Conservation (phyloP, 2,888 invertebrate species). For the Lasioglossum pauxillum region DNA sequence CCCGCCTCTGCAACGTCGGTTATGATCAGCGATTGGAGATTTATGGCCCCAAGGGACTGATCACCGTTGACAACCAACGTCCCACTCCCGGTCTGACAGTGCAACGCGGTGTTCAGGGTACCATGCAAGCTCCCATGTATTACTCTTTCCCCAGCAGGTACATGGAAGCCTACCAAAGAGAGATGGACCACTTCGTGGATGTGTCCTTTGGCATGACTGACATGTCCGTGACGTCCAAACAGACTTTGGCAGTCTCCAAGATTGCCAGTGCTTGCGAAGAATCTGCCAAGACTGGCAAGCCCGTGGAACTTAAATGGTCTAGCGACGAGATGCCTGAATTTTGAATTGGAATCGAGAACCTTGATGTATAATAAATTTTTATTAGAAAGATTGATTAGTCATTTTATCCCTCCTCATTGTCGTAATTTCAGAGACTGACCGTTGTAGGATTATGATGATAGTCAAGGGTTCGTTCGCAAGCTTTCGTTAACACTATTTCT, state of each 20-base stretch:
- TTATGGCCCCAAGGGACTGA: constrained; percentile 87
- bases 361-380: not conserved
- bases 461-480: not conserved
- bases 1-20: constrained; percentile 87
- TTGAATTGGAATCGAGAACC: not conserved
- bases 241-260: constrained; percentile 86
- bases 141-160: constrained; percentile 88
- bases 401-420: not conserved
- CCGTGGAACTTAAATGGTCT: constrained; percentile 86
- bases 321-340: constrained; percentile 83
- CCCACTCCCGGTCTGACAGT: constrained; percentile 85
- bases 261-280: constrained; percentile 87
- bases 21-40: constrained; percentile 90
- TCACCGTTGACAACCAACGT: constrained; percentile 86
- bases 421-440: not conserved
- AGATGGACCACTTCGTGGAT: constrained; percentile 88
- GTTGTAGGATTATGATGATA: not conserved
- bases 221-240: constrained; percentile 85
- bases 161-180: constrained; percentile 85
- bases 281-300: constrained; percentile 86
- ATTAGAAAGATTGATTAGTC: not conserved
- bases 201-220: constrained; percentile 85
- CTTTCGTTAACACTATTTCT: not conserved
- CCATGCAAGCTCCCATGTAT: constrained; percentile 86
- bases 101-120: constrained; percentile 83